Evolutionary conservation across 92 coral and sea anemone genomes (phyloP), one percentile per base, ranked within the genome.

Genomic region (Chrysogorgia sp.): DNA sequence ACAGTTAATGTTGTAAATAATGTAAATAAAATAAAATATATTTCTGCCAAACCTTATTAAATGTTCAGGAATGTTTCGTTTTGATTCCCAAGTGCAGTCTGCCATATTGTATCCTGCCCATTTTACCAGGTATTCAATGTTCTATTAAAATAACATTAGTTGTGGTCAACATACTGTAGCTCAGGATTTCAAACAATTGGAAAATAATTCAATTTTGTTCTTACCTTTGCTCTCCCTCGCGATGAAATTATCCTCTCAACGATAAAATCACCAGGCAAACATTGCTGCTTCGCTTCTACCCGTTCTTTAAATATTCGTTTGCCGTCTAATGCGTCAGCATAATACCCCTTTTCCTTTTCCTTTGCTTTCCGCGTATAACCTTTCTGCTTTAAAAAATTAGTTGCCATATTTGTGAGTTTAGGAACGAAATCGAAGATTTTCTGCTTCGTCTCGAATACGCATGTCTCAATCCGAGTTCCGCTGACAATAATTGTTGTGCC

Each of bases 211-310:
- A 60, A 22, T 60, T 37, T 37, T 37, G 12, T 37, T 37, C 66
- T 26, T 2, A 64, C 71, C 71, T 64, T 64, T 1, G 8, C 49
- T 64, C 6, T 64, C 32, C 71, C 71, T 23, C 71, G 2, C 43
- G 71, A 31, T 2, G 71, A 64, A 64, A 64, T 64, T 31, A 64
- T 64, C 71, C 71, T 3, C 9, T 64, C 71, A 8, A 64, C 71
- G 2, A 29, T 9, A 35, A 64, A 64, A 64, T 64, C 6, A n/a
- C 71, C 71, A 17, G 71, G 71, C 71, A 64, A 34, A 31, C 47
- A 31, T 64, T 64, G 47, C 49, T 22, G 2, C 7, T 1, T 7
- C 2, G 41, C 6, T 35, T 64, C 20, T 2, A 34, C 47, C 1
- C 71, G 71, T 21, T 64, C 47, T 35, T n/a, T 64, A 64, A 64